phyloP scores from a whole-genome alignment of 2,888 invertebrate genomes.

The Hofmannophila pseudospretella region DNA sequence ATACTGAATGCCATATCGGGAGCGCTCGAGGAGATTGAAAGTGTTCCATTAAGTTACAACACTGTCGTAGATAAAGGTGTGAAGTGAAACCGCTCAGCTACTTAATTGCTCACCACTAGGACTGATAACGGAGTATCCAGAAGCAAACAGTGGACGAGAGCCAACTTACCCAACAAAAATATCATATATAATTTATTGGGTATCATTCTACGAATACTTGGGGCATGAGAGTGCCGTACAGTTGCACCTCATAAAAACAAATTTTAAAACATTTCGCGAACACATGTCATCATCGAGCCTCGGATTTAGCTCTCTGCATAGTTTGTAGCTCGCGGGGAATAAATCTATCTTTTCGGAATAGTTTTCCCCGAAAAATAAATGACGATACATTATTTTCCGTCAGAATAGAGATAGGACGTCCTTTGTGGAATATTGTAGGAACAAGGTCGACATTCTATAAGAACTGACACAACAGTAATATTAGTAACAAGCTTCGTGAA shows the following conservation, averaged over 20 bases:
- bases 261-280: slow-evolving; percentile 55
- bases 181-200: slow-evolving; percentile 70
- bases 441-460: slow-evolving; percentile 27
- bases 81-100: slow-evolving; percentile 25
- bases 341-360: slow-evolving; percentile 48
- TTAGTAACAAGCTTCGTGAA: too few species aligned
- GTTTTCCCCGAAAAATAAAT: slow-evolving; percentile 42
- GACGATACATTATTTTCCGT: slow-evolving; percentile 39
- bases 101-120: slow-evolving; percentile 44
- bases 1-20: slow-evolving; percentile 40
- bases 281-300: slow-evolving; percentile 38
- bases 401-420: slow-evolving; percentile 29
- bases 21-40: slow-evolving; percentile 14
- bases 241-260: slow-evolving; percentile 74
- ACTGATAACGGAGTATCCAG: slow-evolving; percentile 51
- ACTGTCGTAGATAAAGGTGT: slow-evolving; percentile 20
- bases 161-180: slow-evolving; percentile 70
- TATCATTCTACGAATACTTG: slow-evolving; percentile 66
- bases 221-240: slow-evolving; percentile 50
- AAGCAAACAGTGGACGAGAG: slow-evolving; percentile 58
- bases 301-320: slow-evolving; percentile 49
- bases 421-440: slow-evolving; percentile 20
- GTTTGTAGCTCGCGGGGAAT: slow-evolving; percentile 38
- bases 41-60: slow-evolving; percentile 12
- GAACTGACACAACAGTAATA: too few species aligned